phyloP scores from a whole-genome alignment of 2,888 invertebrate species.

The Globia sparganii region DNA sequence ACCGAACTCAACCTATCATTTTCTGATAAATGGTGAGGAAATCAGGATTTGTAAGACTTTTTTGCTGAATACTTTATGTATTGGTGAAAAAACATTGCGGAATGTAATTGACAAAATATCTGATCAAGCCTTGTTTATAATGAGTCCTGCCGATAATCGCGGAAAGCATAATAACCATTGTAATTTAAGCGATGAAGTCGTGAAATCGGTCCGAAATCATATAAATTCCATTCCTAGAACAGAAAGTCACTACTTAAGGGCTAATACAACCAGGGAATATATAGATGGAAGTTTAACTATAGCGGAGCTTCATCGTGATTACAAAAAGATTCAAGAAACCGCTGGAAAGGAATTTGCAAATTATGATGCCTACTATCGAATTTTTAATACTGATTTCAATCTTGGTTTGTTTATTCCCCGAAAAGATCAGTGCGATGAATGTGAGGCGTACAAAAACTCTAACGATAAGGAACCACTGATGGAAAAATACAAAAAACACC shows the following conservation, averaged over 20 bases:
- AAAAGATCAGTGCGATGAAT: too few species aligned
- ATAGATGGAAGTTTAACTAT: conserved; percentile 64
- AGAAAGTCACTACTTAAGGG: conserved; percentile 64
- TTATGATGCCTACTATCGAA: conserved; percentile 60
- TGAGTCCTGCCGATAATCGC: conserved; percentile 48
- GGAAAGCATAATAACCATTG: conserved; percentile 55
- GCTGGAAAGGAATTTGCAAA: conserved; percentile 47
- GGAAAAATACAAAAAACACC: conserved; percentile 49
- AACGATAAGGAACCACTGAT: conserved; percentile 53
- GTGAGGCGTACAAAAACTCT: conserved; percentile 42
- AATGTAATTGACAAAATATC: background rate
- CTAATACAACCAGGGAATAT: conserved; percentile 58
- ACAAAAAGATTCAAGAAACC: conserved; percentile 35
- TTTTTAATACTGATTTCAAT: conserved; percentile 23
- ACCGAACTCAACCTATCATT: conserved; percentile 58
- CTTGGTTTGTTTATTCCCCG: too few species aligned
- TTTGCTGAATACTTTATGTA: background rate
- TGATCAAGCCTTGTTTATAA: background rate
- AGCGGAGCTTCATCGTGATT: conserved; percentile 63
- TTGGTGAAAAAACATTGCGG: background rate
- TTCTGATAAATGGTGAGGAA: conserved; percentile 53
- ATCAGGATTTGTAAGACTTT: conserved; percentile 52
- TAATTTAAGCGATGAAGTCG: conserved; percentile 54
- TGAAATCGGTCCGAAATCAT: conserved; percentile 57
- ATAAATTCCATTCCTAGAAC: conserved; percentile 62